Evolutionary conservation across 2,888 invertebrate genomes (phyloP).

Genomic region (Ophion costatus): DNA sequence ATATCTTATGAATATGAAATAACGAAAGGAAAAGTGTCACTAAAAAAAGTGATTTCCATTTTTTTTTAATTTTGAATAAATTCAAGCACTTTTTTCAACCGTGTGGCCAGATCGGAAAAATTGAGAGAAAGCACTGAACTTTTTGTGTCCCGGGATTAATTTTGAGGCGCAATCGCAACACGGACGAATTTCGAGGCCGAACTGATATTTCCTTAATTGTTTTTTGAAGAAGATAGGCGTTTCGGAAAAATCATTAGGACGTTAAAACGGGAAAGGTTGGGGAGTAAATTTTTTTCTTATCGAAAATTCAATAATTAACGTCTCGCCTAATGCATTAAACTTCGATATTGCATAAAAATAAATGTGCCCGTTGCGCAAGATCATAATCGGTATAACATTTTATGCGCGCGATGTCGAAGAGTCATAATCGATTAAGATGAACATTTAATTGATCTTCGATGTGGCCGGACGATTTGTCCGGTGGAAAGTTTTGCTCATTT

Average conservation of each 20-base stretch:
- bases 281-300: not conserved
- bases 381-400: not conserved
- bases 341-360: not conserved
- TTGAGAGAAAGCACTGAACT: not conserved
- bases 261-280: not conserved
- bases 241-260: not conserved
- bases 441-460: not conserved
- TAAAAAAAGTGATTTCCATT: not conserved
- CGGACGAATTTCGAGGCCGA: no score
- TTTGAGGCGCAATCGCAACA: no score
- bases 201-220: not conserved
- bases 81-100: not conserved
- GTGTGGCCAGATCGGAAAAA: not conserved
- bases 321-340: not conserved
- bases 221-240: not conserved
- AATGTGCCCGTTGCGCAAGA: not conserved
- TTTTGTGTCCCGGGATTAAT: not conserved
- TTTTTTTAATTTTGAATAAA: not conserved
- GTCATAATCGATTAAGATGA: not conserved
- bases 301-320: not conserved
- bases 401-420: not conserved
- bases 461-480: not conserved
- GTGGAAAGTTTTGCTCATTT: no score
- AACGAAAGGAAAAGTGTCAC: not conserved
- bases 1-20: no score